Percentiles rank a stretch among this genome's conserved stretches.
phyloP scores from a whole-genome alignment of 1,140 invertebrate genomes.

The Drosophila nikananu region DNA sequence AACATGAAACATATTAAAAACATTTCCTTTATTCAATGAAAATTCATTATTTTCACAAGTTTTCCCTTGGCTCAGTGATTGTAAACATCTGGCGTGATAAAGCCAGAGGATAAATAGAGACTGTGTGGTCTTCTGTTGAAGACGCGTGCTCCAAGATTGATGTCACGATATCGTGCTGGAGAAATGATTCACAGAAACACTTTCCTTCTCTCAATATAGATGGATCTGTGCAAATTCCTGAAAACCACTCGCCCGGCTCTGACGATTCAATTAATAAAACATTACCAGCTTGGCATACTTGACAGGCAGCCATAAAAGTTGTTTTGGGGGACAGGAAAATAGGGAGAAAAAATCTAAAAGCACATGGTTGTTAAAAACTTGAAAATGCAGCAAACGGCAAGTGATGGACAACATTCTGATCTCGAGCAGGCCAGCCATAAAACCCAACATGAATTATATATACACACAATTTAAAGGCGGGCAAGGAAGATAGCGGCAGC shows the following conservation, averaged over 20 bases:
- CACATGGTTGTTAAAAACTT: constrained; percentile 13
- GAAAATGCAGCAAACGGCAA: constrained; percentile 18
- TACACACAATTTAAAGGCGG: constrained; percentile 19
- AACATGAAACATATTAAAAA: background rate
- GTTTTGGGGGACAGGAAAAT: background rate
- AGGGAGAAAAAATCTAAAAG: background rate
- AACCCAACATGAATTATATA: constrained; percentile 57
- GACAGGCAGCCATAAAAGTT: constrained; percentile 14
- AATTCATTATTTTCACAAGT: background rate
- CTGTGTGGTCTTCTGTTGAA: background rate
- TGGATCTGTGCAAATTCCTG: constrained; percentile 26
- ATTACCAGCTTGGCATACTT: constrained; percentile 39
- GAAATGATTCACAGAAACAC: constrained; percentile 10
- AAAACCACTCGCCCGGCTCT: constrained; percentile 4
- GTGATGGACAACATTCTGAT: constrained; percentile 32
- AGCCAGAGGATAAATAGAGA: constrained; percentile 2
- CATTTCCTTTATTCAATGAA: background rate
- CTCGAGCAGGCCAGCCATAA: constrained; percentile 14
- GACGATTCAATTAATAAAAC: constrained; percentile 66
- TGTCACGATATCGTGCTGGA: constrained; percentile 26
- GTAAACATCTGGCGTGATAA: constrained; percentile 11
- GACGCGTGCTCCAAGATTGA: constrained; percentile 27
- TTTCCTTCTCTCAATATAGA: constrained; percentile 15
- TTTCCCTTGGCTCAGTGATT: background rate
- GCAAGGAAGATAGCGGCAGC: background rate